Conservation (phyloP, 2,797 vertebrate species). For the Enteromius radiatus region DNA sequence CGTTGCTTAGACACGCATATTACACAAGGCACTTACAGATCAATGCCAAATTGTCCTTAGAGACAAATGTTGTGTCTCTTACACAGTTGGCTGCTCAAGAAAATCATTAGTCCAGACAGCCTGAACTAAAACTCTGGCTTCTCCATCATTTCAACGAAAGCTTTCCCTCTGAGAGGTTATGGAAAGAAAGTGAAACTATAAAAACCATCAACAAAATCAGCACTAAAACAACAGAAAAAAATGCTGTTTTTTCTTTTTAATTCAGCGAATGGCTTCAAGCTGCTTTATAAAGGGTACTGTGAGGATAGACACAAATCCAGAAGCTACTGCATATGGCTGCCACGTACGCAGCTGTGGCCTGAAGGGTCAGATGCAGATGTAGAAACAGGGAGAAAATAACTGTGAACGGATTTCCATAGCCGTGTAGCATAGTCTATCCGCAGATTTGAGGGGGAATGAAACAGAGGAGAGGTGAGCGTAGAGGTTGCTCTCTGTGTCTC, state of each 20-base stretch:
- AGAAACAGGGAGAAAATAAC: constrained; percentile 22
- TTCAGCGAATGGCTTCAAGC: neutral
- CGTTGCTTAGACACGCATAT: constrained; percentile 67
- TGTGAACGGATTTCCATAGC: constrained; percentile 23
- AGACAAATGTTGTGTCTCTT: constrained; percentile 78
- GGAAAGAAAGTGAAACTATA: constrained; percentile 51
- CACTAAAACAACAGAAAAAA: neutral
- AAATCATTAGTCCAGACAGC: constrained; percentile 80
- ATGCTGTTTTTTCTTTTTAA: neutral
- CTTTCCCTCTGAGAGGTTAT: constrained; percentile 67
- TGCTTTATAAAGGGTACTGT: constrained; percentile 5
- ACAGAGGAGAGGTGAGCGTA: constrained; percentile 25
- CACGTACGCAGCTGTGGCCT: constrained; percentile 13
- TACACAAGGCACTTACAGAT: constrained; percentile 72
- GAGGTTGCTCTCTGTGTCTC: constrained; percentile 47
- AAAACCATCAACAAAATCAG: constrained; percentile 22
- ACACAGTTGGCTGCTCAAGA: constrained; percentile 80
- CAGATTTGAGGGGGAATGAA: constrained; percentile 31
- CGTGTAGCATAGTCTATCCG: neutral
- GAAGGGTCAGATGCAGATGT: constrained; percentile 38
- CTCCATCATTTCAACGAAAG: constrained; percentile 31
- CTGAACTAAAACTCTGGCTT: constrained; percentile 49
- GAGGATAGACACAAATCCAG: constrained; percentile 12
- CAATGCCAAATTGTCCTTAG: constrained; percentile 80
- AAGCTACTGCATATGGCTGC: constrained; percentile 25